Percentiles rank a stretch among this genome's conserved stretches.
phyloP scores from a whole-genome alignment of 2,888 invertebrate genomes.

The Neuroscelio doddi region DNA sequence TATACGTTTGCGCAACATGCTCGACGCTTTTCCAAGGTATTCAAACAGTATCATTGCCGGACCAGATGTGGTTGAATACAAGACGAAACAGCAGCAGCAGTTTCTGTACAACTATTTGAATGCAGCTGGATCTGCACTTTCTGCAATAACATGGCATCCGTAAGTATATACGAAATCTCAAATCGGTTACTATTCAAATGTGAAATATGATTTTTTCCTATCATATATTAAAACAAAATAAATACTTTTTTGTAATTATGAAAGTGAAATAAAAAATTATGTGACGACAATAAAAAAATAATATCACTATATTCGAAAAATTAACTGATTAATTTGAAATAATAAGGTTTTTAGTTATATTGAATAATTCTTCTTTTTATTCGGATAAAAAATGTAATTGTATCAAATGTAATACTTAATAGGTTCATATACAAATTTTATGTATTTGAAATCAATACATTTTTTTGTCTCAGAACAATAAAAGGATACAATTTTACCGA shows the following conservation, averaged over 20 bases:
- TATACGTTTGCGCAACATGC: conserved; percentile 75
- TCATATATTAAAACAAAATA: conserved; percentile 8
- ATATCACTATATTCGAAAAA: no score
- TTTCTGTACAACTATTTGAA: conserved; percentile 69
- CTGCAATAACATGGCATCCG: conserved; percentile 84
- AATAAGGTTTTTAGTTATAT: no score
- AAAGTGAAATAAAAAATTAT: neutral
- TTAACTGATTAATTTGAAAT: no score
- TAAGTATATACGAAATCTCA: conserved; percentile 71
- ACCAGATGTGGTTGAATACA: conserved; percentile 70
- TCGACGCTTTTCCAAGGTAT: conserved; percentile 77
- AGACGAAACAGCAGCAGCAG: conserved; percentile 60
- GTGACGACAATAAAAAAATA: no score
- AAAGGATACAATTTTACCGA: no score
- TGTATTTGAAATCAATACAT: no score
- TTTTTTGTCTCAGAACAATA: no score
- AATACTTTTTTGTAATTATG: neutral
- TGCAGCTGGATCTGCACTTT: conserved; percentile 75
- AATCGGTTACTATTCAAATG: conserved; percentile 15
- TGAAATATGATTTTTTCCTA: no score
- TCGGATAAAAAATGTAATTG: no score
- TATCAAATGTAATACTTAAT: no score
- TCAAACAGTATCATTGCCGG: conserved; percentile 66
- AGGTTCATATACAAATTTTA: no score
- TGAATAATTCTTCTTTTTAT: no score